These are phyloP conservation scores for Caranx melampygus DNA, from an alignment of 2,113 vertebrate genomes.

Conservation along the genomic window DNA sequence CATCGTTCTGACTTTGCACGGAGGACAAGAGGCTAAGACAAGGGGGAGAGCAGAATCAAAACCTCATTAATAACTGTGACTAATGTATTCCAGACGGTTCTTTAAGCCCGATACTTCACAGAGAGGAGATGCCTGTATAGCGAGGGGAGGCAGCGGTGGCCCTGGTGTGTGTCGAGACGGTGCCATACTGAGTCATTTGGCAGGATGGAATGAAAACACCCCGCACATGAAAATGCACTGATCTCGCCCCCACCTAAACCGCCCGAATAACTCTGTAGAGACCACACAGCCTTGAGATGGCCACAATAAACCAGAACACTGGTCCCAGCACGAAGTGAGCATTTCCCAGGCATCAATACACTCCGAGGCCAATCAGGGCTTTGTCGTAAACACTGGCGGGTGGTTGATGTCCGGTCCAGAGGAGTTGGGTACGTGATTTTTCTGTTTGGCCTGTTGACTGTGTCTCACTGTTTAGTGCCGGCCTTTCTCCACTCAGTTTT, in stretches of 20 bases:
- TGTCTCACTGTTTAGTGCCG: constrained; percentile 14
- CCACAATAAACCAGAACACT: constrained; percentile 73
- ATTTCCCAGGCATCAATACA: constrained; percentile 68
- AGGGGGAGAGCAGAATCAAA: constrained; percentile 67
- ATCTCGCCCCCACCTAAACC: constrained; percentile 49
- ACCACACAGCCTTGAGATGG: constrained; percentile 73
- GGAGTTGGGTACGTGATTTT: constrained; percentile 48
- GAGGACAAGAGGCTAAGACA: constrained; percentile 45
- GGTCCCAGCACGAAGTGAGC: constrained; percentile 73
- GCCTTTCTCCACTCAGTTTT: constrained; percentile 13
- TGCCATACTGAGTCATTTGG: constrained; percentile 67
- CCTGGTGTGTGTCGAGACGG: constrained; percentile 66
- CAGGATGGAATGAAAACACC: constrained; percentile 67
- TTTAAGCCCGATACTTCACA: constrained; percentile 65
- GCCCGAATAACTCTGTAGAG: constrained; percentile 62
- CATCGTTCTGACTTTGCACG: constrained; percentile 53
- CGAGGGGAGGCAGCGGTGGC: constrained; percentile 43
- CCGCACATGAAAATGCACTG: constrained; percentile 58
- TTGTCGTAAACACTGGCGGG: constrained; percentile 71
- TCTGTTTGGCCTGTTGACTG: constrained; percentile 37
- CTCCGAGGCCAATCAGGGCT: constrained; percentile 55
- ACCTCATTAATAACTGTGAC: constrained; percentile 78
- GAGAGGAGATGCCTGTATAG: constrained; percentile 40
- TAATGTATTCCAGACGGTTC: constrained; percentile 81
- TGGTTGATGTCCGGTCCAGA: constrained; percentile 60